Evolutionary conservation across 92 coral and sea anemone species (phyloP).

Genomic region (Porites evermanni): DNA sequence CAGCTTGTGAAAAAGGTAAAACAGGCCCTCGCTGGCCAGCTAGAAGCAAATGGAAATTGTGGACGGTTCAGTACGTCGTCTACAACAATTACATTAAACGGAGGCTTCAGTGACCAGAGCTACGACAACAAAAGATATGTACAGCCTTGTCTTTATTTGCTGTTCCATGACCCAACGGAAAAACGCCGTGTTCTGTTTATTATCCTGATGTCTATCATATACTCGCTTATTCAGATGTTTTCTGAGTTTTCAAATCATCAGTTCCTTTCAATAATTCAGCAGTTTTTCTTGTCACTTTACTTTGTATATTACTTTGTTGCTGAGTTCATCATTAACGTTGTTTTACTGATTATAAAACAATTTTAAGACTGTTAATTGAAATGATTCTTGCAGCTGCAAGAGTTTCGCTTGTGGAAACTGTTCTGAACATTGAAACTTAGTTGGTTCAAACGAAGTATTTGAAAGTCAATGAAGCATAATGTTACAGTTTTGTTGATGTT

Average conservation of each 20-base stretch:
- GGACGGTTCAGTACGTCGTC: not conserved
- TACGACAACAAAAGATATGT: not conserved
- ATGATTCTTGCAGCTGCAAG: not conserved
- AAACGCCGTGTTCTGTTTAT: not conserved
- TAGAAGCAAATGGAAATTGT: not conserved
- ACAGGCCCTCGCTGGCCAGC: not conserved
- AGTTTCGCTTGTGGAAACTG: too few species aligned
- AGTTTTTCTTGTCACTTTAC: not conserved
- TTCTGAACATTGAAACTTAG: not conserved
- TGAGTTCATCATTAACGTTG: not conserved
- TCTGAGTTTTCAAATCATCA: not conserved
- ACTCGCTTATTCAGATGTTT: conserved; percentile 3
- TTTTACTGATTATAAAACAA: too few species aligned
- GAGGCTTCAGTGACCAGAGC: too few species aligned
- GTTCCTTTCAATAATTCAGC: not conserved
- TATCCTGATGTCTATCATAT: not conserved
- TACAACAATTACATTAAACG: too few species aligned
- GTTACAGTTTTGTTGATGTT: too few species aligned
- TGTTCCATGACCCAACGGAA: not conserved
- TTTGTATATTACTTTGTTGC: not conserved
- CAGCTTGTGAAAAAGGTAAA: not conserved
- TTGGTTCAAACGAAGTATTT: too few species aligned
- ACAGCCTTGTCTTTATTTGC: not conserved
- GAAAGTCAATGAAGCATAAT: too few species aligned
- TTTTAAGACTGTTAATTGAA: not conserved